Evolutionary conservation across 2,888 invertebrate species (phyloP).

Genomic region (Ypsolopha scabrella): DNA sequence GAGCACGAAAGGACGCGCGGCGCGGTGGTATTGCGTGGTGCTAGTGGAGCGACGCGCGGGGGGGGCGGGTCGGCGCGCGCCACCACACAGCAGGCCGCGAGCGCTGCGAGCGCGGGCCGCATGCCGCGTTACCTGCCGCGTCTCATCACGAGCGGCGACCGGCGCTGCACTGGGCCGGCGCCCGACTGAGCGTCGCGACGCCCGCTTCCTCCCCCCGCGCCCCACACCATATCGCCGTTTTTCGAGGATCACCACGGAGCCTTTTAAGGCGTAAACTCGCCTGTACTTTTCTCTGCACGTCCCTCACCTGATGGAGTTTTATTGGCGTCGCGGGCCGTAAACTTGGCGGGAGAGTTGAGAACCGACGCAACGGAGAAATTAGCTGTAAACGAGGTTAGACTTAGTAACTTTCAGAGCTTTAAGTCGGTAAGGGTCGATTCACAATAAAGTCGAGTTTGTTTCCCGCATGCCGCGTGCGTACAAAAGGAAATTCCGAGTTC

Average conservation of each 20-base stretch:
- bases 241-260: conserved; percentile 6
- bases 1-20: conserved; percentile 72
- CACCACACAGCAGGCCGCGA: conserved; percentile 59
- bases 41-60: conserved; percentile 37
- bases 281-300: conserved; percentile 12
- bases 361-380: background rate
- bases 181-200: conserved; percentile 58
- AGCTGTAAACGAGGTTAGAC: too few relatives aligned
- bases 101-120: conserved; percentile 63
- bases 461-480: too few relatives aligned
- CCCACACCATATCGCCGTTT: conserved; percentile 15
- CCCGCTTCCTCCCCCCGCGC: conserved; percentile 21
- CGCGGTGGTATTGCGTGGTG: conserved; percentile 46
- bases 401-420: too few relatives aligned
- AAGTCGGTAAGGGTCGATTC: too few relatives aligned
- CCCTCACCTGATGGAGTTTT: conserved; percentile 39
- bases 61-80: conserved; percentile 48
- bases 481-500: too few relatives aligned
- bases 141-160: conserved; percentile 44
- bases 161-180: conserved; percentile 62
- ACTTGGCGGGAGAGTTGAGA: conserved; percentile 21
- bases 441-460: too few relatives aligned
- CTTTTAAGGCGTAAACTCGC: conserved; percentile 15
- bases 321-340: conserved; percentile 42
- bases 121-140: conserved; percentile 55